These are phyloP conservation scores for Tylochromis polylepis DNA, from an alignment of 2,113 vertebrate species.

Conservation along the genomic window DNA sequence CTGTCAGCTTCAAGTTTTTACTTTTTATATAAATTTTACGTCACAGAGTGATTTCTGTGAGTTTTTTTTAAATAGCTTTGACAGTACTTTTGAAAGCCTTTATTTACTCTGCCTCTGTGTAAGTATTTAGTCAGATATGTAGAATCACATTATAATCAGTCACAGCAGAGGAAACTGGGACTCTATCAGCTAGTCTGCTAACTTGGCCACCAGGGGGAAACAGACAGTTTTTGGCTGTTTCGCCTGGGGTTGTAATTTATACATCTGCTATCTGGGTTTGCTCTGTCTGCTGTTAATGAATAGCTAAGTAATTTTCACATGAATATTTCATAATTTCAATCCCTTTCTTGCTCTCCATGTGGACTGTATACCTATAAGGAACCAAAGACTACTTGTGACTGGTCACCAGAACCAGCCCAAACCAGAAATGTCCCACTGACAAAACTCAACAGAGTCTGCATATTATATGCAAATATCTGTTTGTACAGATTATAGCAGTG, in stretches of 20 bases:
- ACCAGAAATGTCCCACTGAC: background rate
- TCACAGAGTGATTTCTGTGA: background rate
- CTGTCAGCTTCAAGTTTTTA: background rate
- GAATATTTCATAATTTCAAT: background rate
- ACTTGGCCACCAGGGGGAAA: background rate
- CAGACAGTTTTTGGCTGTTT: background rate
- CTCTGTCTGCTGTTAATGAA: background rate
- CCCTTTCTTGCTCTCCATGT: accelerated
- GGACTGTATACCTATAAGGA: background rate
- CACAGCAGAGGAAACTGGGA: background rate
- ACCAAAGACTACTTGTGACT: background rate
- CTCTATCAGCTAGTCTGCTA: background rate
- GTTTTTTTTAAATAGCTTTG: background rate
- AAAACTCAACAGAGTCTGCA: background rate
- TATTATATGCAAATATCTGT: background rate
- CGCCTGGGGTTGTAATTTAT: accelerated
- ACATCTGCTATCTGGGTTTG: accelerated
- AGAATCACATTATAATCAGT: background rate
- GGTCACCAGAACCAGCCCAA: background rate
- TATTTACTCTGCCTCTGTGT: background rate
- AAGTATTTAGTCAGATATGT: background rate
- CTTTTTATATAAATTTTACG: background rate
- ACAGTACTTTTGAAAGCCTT: background rate
- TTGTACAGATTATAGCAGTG: no score
- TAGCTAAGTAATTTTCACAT: background rate